phyloP scores from a whole-genome alignment of 2,888 invertebrate species.

The Drosophila phalerata region DNA sequence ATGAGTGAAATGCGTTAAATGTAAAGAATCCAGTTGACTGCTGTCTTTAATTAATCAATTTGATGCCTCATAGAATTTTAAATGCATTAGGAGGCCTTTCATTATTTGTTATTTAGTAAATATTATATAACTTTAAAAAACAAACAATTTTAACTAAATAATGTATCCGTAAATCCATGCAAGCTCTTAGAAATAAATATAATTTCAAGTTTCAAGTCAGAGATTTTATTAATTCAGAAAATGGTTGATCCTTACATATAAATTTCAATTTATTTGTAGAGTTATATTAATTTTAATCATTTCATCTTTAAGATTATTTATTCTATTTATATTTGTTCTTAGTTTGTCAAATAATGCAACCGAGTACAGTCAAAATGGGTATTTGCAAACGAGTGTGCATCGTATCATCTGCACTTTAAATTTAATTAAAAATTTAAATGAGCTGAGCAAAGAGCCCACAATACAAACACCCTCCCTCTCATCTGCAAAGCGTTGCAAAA shows the following conservation, averaged over 20 bases:
- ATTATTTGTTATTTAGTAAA: no score
- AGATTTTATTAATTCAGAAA: neutral
- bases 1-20: slow-evolving; percentile 10
- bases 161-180: no score
- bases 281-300: neutral
- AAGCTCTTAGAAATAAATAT: no score
- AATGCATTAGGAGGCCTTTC: no score
- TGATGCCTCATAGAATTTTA: slow-evolving; percentile 7
- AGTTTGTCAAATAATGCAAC: slow-evolving; percentile 6
- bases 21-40: slow-evolving; percentile 4
- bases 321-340: neutral
- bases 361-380: slow-evolving; percentile 31
- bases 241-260: neutral
- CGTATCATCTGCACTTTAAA: slow-evolving; percentile 57
- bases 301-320: neutral
- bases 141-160: no score
- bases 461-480: slow-evolving; percentile 4
- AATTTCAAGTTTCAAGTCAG: no score
- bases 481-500: slow-evolving; percentile 32
- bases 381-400: slow-evolving; percentile 31
- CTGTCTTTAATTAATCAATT: slow-evolving; percentile 41
- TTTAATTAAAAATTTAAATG: slow-evolving; percentile 78
- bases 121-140: no score
- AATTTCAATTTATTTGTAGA: neutral
- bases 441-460: slow-evolving; percentile 47